Evolutionary conservation across 2,797 vertebrate species (phyloP).

Genomic region (Diceros bicornis): DNA sequence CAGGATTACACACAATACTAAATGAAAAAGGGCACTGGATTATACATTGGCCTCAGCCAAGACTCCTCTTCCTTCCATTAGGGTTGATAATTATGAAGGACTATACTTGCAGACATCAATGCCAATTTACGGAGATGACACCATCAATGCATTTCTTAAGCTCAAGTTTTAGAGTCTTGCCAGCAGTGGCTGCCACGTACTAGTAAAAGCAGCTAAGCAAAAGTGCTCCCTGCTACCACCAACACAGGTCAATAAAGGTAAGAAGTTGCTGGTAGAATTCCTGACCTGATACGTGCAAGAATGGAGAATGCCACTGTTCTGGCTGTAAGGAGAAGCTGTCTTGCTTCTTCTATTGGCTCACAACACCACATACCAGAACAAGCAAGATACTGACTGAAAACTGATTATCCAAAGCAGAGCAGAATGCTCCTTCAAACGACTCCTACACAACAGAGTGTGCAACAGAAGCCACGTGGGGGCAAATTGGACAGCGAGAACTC

Average conservation of each 20-base stretch:
- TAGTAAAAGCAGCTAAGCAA: background rate
- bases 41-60: background rate
- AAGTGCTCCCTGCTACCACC: background rate
- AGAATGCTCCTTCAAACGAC: constrained; percentile 72
- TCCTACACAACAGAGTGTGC: constrained; percentile 80
- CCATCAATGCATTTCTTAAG: background rate
- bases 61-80: background rate
- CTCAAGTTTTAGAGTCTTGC: background rate
- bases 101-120: background rate
- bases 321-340: background rate
- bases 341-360: constrained; percentile 63
- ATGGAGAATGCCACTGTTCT: background rate
- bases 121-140: background rate
- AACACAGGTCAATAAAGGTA: background rate
- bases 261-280: background rate
- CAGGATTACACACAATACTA: background rate
- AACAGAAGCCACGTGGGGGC: constrained; percentile 75
- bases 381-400: constrained; percentile 65
- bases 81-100: background rate
- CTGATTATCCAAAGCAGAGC: constrained; percentile 64
- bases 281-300: background rate
- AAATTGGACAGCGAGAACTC: constrained; percentile 74
- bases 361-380: constrained; percentile 56
- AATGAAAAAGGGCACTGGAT: background rate
- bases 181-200: background rate